A percentile compares a stretch with the other conserved stretches of the same genome.
Conservation (phyloP, 2,888 invertebrate species). For the Tetropium fuscum region DNA sequence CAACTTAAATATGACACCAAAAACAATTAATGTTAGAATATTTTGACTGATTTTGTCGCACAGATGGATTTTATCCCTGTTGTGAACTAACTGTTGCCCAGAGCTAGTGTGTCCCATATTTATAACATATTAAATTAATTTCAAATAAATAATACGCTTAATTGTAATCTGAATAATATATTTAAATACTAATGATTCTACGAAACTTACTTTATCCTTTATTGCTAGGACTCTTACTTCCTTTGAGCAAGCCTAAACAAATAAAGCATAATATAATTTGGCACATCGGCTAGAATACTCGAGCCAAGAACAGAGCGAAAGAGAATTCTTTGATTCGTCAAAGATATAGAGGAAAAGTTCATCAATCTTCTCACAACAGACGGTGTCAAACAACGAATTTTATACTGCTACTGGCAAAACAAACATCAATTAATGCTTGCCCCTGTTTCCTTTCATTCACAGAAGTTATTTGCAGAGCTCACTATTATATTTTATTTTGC, state of each 20-base stretch:
- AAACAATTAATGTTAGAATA: too few species aligned
- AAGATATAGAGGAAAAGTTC: slow-evolving; percentile 10
- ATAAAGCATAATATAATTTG: slow-evolving; percentile 10
- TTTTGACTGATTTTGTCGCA: too few species aligned
- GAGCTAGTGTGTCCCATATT: too few species aligned
- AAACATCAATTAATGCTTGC: slow-evolving; percentile 13
- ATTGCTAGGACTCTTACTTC: too few species aligned
- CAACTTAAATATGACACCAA: too few species aligned
- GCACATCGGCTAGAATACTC: slow-evolving; percentile 5
- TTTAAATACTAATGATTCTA: too few species aligned
- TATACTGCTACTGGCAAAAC: slow-evolving; percentile 15
- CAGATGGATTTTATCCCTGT: too few species aligned
- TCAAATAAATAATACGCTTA: too few species aligned
- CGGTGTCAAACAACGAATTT: slow-evolving; percentile 14
- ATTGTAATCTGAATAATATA: too few species aligned
- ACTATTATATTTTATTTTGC: background rate
- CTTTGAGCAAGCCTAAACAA: background rate
- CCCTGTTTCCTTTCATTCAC: background rate
- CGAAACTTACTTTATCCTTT: too few species aligned
- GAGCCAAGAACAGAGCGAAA: background rate
- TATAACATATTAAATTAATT: too few species aligned
- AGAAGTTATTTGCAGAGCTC: background rate
- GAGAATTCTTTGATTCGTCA: slow-evolving; percentile 6
- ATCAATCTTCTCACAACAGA: slow-evolving; percentile 14
- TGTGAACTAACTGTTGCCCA: too few species aligned